Evolutionary conservation across 2,113 vertebrate genomes (phyloP).

Genomic region (Ramphastos sulfuratus): DNA sequence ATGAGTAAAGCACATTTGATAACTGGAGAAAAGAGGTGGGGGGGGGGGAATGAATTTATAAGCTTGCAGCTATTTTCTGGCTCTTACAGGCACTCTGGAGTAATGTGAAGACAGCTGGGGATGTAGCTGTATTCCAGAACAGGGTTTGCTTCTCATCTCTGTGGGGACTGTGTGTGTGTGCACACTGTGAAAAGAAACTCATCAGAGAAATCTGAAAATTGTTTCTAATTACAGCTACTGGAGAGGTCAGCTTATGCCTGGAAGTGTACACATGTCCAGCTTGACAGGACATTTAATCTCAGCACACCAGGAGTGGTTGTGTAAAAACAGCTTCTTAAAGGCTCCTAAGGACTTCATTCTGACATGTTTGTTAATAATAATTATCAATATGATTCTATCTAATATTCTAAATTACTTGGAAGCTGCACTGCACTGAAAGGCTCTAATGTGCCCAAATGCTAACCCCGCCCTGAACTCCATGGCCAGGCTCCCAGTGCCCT

Average conservation of each 20-base stretch:
- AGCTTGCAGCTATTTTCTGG: constrained; percentile 35
- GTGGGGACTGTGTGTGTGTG: not conserved
- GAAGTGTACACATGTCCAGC: not conserved
- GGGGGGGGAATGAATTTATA: constrained; percentile 23
- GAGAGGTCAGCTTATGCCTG: constrained; percentile 44
- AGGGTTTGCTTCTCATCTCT: not conserved
- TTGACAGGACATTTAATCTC: constrained; percentile 55
- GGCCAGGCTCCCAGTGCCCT: not conserved
- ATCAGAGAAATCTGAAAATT: constrained; percentile 31
- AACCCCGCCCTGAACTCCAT: not conserved
- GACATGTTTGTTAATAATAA: constrained; percentile 19
- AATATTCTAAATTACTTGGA: not conserved
- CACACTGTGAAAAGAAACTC: not conserved
- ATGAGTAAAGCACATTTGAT: constrained; percentile 67
- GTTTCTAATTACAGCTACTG: constrained; percentile 51
- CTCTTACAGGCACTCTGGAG: not conserved
- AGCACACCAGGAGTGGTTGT: not conserved
- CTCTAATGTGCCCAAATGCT: not conserved
- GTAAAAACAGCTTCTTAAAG: constrained; percentile 23
- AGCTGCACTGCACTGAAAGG: not conserved
- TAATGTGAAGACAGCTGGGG: constrained; percentile 28
- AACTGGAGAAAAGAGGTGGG: not conserved
- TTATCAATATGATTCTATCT: constrained; percentile 3
- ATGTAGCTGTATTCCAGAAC: not conserved
- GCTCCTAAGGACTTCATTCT: not conserved